Percentiles rank a stretch among this genome's conserved stretches.
Evolutionary conservation across 2,888 invertebrate genomes (phyloP).

Genomic region (Baccha elongata): DNA sequence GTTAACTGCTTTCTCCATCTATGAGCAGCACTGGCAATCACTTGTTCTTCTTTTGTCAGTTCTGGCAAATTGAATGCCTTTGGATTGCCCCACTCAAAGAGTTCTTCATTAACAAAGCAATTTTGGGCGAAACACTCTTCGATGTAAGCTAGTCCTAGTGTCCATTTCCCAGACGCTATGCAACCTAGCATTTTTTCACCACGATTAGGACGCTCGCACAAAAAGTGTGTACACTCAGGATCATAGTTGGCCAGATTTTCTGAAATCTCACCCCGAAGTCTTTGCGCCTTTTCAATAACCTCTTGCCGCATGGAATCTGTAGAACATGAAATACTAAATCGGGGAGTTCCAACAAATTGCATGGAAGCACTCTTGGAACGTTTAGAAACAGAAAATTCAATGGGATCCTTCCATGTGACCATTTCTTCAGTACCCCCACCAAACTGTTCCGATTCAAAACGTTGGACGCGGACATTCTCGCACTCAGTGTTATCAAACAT

Average conservation of each 20-base stretch:
- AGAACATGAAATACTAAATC: slow-evolving; percentile 80
- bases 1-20: slow-evolving; percentile 87
- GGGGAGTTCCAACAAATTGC: slow-evolving; percentile 78
- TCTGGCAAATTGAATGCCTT: slow-evolving; percentile 83
- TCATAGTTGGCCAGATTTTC: slow-evolving; percentile 84
- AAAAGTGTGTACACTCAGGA: slow-evolving; percentile 87
- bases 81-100: slow-evolving; percentile 93
- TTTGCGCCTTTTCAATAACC: slow-evolving; percentile 76
- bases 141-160: slow-evolving; percentile 91
- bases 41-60: slow-evolving; percentile 82
- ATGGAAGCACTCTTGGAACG: slow-evolving; percentile 76
- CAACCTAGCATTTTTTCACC: slow-evolving; percentile 95
- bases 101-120: slow-evolving; percentile 85
- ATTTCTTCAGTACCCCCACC: slow-evolving; percentile 83
- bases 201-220: slow-evolving; percentile 89
- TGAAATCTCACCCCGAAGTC: slow-evolving; percentile 78
- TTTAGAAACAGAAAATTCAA: slow-evolving; percentile 78
- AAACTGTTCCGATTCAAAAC: slow-evolving; percentile 80
- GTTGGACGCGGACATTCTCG: slow-evolving; percentile 78
- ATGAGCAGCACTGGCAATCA: slow-evolving; percentile 85
- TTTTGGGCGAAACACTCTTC: slow-evolving; percentile 84
- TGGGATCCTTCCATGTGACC: slow-evolving; percentile 89
- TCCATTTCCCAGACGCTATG: slow-evolving; percentile 94
- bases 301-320: slow-evolving; percentile 77
- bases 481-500: slow-evolving; percentile 58